Evolutionary conservation across 2,113 vertebrate genomes (phyloP).

Genomic region (Oceanodroma tethys): DNA sequence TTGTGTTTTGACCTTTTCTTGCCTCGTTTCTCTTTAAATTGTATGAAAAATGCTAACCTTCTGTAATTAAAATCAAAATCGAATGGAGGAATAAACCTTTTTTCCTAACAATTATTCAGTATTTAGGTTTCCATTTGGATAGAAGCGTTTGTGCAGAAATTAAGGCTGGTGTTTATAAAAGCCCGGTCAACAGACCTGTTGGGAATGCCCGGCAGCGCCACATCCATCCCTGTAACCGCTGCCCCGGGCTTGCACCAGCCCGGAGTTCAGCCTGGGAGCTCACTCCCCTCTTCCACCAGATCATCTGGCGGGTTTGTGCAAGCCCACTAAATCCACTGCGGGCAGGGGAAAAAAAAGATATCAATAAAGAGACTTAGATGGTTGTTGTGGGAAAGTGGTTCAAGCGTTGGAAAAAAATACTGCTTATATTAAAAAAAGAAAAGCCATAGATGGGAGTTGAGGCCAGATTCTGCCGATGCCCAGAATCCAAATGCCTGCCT

Average conservation of each 20-base stretch:
- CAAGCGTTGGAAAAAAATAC: background rate
- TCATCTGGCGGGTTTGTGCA: fast-evolving
- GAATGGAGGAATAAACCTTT: background rate
- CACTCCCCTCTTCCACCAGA: background rate
- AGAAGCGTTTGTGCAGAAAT: background rate
- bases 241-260: background rate
- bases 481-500: background rate
- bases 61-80: constrained; percentile 51
- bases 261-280: background rate
- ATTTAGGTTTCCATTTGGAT: background rate
- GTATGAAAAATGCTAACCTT: constrained; percentile 47
- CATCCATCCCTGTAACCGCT: fast-evolving
- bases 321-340: background rate
- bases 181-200: background rate
- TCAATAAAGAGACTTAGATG: background rate
- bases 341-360: background rate
- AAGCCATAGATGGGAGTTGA: background rate
- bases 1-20: constrained; percentile 59
- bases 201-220: fast-evolving
- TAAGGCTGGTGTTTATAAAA: background rate
- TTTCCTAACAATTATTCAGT: background rate
- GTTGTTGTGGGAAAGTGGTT: background rate
- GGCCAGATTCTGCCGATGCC: background rate
- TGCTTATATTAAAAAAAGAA: background rate
- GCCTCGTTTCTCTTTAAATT: constrained; percentile 40